Conservation (phyloP, 2,888 invertebrate species). For the Pycnomerus fuliginosus region DNA sequence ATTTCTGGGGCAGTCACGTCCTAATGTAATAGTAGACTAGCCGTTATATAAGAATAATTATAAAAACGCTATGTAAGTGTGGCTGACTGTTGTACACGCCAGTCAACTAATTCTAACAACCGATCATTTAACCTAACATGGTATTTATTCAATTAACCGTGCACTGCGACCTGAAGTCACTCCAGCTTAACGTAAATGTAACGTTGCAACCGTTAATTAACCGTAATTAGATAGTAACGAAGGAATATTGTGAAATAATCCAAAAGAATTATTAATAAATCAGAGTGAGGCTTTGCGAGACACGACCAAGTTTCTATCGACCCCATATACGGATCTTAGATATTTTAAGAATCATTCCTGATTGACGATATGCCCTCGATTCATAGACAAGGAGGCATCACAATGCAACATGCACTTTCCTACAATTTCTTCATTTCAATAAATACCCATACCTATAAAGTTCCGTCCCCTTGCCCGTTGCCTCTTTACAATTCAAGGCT, state of each 20-base stretch:
- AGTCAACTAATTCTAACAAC: slow-evolving; percentile 40
- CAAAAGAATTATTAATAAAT: slow-evolving; percentile 33
- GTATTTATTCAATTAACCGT: slow-evolving; percentile 36
- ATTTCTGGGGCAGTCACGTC: too few species aligned
- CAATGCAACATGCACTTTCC: not conserved
- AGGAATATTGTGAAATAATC: slow-evolving; percentile 28
- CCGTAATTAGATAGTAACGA: slow-evolving; percentile 26
- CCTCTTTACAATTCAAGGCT: too few species aligned
- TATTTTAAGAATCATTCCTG: slow-evolving; percentile 24
- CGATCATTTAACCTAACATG: slow-evolving; percentile 37
- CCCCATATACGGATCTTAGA: slow-evolving; percentile 20
- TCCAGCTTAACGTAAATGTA: slow-evolving; percentile 12
- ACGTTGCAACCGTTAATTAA: slow-evolving; percentile 25
- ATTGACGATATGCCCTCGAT: slow-evolving; percentile 26
- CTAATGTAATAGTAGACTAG: not conserved
- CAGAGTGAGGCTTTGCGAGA: slow-evolving; percentile 12
- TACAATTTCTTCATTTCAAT: too few species aligned
- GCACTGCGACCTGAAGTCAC: slow-evolving; percentile 15
- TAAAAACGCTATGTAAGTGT: slow-evolving; percentile 28
- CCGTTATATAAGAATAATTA: slow-evolving; percentile 13
- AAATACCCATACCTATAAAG: too few species aligned
- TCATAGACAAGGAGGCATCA: slow-evolving; percentile 13
- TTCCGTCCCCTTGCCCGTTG: too few species aligned
- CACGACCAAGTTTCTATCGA: slow-evolving; percentile 18
- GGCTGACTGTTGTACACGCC: slow-evolving; percentile 37